These are phyloP conservation scores for Tetropium fuscum DNA, from an alignment of 2,888 invertebrate species.

Conservation along the genomic window DNA sequence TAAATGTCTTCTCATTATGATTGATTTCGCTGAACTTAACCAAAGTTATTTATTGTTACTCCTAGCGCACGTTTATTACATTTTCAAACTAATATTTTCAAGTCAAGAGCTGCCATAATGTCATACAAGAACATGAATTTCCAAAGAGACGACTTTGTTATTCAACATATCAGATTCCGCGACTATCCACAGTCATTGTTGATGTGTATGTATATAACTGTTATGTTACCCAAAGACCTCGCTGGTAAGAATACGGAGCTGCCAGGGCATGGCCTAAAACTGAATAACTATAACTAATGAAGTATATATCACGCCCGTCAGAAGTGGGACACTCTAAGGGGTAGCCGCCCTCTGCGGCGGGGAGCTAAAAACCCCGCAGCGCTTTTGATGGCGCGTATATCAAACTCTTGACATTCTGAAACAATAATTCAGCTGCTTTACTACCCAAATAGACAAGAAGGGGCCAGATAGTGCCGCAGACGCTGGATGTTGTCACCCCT, in stretches of 20 bases:
- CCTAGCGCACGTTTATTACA: too few relatives aligned
- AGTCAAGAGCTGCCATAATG: too few relatives aligned
- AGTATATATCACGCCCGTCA: constrained; percentile 59
- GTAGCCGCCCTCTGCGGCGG: constrained; percentile 40
- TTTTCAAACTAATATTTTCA: too few relatives aligned
- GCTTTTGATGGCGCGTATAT: constrained; percentile 64
- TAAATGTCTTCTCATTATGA: too few relatives aligned
- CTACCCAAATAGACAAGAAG: constrained; percentile 63
- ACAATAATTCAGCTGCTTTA: constrained; percentile 65
- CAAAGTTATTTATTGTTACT: too few relatives aligned
- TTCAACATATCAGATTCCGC: too few relatives aligned
- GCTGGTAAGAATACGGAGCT: constrained; percentile 15
- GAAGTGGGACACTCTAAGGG: constrained; percentile 41
- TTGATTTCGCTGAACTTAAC: too few relatives aligned
- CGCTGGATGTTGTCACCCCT: constrained; percentile 34
- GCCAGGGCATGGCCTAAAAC: constrained; percentile 15
- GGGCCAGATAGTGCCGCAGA: constrained; percentile 51
- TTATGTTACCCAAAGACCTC: neutral
- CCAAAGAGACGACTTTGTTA: too few relatives aligned
- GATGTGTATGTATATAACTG: too few relatives aligned
- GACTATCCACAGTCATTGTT: too few relatives aligned
- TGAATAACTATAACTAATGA: constrained; percentile 58
- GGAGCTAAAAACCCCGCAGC: constrained; percentile 57
- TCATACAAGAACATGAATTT: too few relatives aligned
- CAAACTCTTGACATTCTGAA: constrained; percentile 64